Percentiles rank a stretch among this genome's conserved stretches.
Evolutionary conservation across 2,888 invertebrate genomes (phyloP).

Genomic region (Xylophagus ater): DNA sequence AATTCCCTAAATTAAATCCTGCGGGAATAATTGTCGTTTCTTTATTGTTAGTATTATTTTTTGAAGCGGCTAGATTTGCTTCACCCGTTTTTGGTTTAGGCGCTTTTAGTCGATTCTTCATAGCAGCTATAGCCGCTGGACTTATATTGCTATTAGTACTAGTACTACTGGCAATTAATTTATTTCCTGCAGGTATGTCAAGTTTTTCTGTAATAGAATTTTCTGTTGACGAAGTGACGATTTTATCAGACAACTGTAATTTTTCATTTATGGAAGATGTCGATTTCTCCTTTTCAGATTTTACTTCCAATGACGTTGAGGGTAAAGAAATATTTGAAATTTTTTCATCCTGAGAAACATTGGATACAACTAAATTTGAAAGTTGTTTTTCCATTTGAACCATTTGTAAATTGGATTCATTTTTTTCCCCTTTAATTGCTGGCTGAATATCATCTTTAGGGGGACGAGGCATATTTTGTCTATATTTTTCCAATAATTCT

Average conservation of each 20-base stretch:
- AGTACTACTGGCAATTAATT: no score
- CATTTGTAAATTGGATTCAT: background rate
- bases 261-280: background rate
- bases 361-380: constrained; percentile 3
- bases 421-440: background rate
- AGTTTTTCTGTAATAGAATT: background rate
- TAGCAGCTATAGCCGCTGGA: no score
- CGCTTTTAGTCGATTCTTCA: no score
- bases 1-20: constrained; percentile 10
- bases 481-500: constrained; percentile 3
- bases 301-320: no score
- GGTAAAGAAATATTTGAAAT: constrained; percentile 6
- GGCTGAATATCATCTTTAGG: constrained; percentile 1
- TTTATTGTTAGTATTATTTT: no score
- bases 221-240: background rate
- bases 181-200: background rate
- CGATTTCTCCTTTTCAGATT: background rate
- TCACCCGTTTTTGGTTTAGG: no score
- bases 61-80: no score
- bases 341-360: background rate
- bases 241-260: no score
- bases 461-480: constrained; percentile 6
- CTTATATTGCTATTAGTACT: no score
- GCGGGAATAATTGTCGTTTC: constrained; percentile 15
- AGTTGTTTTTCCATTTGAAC: constrained; percentile 1